These are phyloP conservation scores for Drosophila mettleri DNA, from an alignment of 2,888 invertebrate species.

Conservation along the genomic window DNA sequence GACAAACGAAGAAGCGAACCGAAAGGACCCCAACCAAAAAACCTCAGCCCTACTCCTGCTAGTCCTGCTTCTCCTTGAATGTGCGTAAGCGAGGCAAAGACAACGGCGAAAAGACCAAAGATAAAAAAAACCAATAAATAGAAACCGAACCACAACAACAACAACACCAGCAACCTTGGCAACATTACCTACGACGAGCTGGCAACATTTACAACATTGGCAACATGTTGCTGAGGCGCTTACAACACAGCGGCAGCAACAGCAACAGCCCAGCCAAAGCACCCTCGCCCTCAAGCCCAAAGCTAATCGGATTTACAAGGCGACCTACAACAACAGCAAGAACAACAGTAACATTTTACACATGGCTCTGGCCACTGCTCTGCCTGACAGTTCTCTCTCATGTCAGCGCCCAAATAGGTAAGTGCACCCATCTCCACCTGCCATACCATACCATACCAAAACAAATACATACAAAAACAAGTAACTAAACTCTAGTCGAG, in stretches of 20 bases:
- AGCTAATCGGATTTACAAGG: slow-evolving; percentile 80
- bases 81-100: slow-evolving; percentile 40
- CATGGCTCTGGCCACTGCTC: slow-evolving; percentile 73
- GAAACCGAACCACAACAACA: slow-evolving; percentile 4
- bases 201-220: slow-evolving; percentile 48
- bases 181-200: slow-evolving; percentile 53
- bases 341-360: slow-evolving; percentile 31
- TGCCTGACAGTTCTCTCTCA: slow-evolving; percentile 75
- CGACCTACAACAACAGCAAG: slow-evolving; percentile 49
- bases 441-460: not conserved
- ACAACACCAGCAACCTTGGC: slow-evolving; percentile 43
- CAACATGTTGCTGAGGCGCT: slow-evolving; percentile 71
- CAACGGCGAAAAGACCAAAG: slow-evolving; percentile 38
- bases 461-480: slow-evolving; percentile 11
- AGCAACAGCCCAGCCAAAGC: slow-evolving; percentile 26
- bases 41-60: slow-evolving; percentile 3
- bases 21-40: slow-evolving; percentile 15
- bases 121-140: slow-evolving; percentile 19
- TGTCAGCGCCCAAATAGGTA: slow-evolving; percentile 78
- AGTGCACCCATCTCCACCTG: slow-evolving; percentile 47
- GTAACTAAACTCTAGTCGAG: too few species aligned
- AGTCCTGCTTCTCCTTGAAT: slow-evolving; percentile 33
- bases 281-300: slow-evolving; percentile 33
- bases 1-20: slow-evolving; percentile 41
- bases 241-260: slow-evolving; percentile 50